Base-by-base conservation (phyloP, 2,113 vertebrate species). In the Athene noctua region DNA sequence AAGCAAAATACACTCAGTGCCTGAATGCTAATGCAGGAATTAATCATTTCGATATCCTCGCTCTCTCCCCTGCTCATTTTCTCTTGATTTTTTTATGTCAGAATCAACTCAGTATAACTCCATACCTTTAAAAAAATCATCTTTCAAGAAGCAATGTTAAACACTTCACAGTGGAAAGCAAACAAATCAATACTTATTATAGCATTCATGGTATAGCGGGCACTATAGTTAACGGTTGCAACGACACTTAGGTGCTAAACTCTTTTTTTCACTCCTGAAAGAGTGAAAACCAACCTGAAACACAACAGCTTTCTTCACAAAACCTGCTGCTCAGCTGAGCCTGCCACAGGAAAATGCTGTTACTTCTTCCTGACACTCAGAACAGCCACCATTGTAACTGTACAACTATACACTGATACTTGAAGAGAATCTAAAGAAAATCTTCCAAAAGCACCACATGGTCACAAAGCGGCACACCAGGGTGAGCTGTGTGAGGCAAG, bases 21-120 rank as follows among this genome's bases (percentile, higher is more conserved):
- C 74, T 81, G 94, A 85, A 97, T 97, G 85, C 82, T 96, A 97
- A 97, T 94, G 87, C 83, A 90, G 78, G 58, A 93, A 97, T 97
- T 96, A 96, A 97, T 97, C 96, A 96, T 88, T 89, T 21, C 90
- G 75, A 90, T 94, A 87, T 47, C 59, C n/a, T 78, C 67, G 65
- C 90, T 88, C 49, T 87, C 90, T 85, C 74, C 25, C 26, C n/a
- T 91, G 36, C 79, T 95, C 82, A 87, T 94, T 95, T 84, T 93
- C 70, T 88, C 80, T 77, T 67, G 86, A 90, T 80, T 95, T 95
- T 94, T 21, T 18, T 57, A 59, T 88, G 87, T 54, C 94, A 77
- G 73, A 95, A 95, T 61, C 91, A 87, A 87, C 83, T 83, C 75
- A 57, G 72, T 34, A 82, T 81, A 94, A 88, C 84, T 80, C 44